A percentile compares a stretch with the other conserved stretches of the same genome.
Conservation (phyloP, 2,113 vertebrate species). For the Merops nubicus region DNA sequence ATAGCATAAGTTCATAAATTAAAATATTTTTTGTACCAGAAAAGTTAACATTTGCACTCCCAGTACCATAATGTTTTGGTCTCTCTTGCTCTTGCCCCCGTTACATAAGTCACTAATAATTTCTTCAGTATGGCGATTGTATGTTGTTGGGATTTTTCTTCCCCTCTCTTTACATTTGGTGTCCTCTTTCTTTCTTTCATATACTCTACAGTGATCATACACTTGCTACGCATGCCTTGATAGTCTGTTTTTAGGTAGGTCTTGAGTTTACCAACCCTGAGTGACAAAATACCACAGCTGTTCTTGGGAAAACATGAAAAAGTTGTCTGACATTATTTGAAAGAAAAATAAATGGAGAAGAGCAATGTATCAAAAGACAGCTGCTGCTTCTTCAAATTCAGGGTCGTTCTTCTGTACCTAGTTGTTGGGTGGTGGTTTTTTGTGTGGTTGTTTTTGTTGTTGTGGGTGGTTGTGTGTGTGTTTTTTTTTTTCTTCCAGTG, state of each 20-base stretch:
- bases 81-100: neutral
- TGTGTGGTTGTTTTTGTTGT: neutral
- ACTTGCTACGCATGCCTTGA: neutral
- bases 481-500: neutral
- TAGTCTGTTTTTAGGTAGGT: neutral
- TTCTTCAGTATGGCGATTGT: neutral
- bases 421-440: too few species aligned
- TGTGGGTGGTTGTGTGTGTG: neutral
- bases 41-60: neutral
- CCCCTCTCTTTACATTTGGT: neutral
- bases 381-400: neutral
- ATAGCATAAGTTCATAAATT: neutral
- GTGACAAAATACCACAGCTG: neutral
- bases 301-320: neutral
- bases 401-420: neutral
- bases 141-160: neutral
- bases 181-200: neutral
- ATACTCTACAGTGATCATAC: neutral
- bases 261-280: neutral
- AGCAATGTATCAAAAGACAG: neutral
- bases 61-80: neutral
- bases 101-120: neutral
- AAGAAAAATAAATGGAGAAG: neutral
- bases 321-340: neutral
- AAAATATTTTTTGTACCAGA: neutral